Evolutionary conservation across 2,113 vertebrate species (phyloP), one percentile per base, ranked within the genome.

Genomic region (Pao palembangensis): DNA sequence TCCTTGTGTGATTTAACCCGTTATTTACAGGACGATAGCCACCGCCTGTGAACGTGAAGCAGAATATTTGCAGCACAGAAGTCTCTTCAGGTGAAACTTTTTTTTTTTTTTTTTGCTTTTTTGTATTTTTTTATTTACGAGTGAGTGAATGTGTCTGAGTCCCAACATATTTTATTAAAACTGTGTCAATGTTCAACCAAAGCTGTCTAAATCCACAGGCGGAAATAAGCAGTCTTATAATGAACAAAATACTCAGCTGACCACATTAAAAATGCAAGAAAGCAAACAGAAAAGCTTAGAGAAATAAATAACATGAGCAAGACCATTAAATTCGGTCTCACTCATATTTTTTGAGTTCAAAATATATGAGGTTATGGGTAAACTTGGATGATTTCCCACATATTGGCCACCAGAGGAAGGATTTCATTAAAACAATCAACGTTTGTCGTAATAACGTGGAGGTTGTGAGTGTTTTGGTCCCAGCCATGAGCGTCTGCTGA

Each of bases 1-100:
- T 92, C 90, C 91, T 91, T 86, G 83, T 88, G 51, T 14, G 34
- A 14, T 67, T 74, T 67, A 89, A 86, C 78, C 72, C 80, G 43
- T 83, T 83, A 51, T 53, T 34, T 17, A 51, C 73, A 71, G 25
- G 18, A 50, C 13, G 46, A n/a, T n/a, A 23, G 21, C 21, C 21
- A 56, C 3, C 1, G 41, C 58, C 44, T 13, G 19, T 8, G 5
- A 21, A 14, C 48, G 3, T 23, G 21, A 23, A 23, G 21, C 21
- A 23, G 11, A 21, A 20, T 6, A 1, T 20, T 51, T 38, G 34
- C 34, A 11, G 11, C 34, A 31, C 18, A 55, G 5, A 23, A 11
- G 20, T 14, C 13, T 17, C 25, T 28, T 28, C 8, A 12, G 8
- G 34, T 38, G 10, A 12, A 10, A 11, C 34, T 38, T 38, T 38